Evolutionary conservation across 2,113 vertebrate genomes (phyloP).

Genomic region (Hydropotes inermis): DNA sequence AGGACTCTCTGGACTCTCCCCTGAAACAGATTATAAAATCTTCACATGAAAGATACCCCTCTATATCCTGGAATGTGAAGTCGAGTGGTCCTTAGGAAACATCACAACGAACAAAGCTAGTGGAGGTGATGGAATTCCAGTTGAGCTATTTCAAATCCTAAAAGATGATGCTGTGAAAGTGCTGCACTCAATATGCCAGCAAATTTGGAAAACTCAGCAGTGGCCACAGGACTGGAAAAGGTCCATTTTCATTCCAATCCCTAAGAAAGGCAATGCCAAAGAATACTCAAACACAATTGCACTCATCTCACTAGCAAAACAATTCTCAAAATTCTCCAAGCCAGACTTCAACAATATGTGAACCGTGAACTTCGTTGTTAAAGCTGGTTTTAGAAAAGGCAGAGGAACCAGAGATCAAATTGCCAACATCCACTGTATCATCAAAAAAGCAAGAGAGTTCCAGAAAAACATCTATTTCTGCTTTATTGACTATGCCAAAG

Average conservation of each 20-base stretch:
- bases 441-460: background rate
- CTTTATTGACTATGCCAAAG: background rate
- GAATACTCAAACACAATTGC: background rate
- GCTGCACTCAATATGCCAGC: background rate
- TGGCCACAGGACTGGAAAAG: background rate
- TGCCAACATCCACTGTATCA: background rate
- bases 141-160: background rate
- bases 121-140: background rate
- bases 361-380: background rate
- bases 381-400: background rate
- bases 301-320: background rate
- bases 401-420: background rate
- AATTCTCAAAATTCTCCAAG: background rate
- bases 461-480: background rate
- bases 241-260: background rate
- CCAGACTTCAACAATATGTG: background rate
- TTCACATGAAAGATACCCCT: background rate
- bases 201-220: background rate
- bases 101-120: background rate
- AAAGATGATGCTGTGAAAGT: background rate
- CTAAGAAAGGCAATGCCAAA: background rate
- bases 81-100: background rate
- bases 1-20: background rate
- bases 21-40: background rate
- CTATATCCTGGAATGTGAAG: background rate